Conservation (phyloP, 2,888 invertebrate species). For the Caenorhabditis sp. region DNA sequence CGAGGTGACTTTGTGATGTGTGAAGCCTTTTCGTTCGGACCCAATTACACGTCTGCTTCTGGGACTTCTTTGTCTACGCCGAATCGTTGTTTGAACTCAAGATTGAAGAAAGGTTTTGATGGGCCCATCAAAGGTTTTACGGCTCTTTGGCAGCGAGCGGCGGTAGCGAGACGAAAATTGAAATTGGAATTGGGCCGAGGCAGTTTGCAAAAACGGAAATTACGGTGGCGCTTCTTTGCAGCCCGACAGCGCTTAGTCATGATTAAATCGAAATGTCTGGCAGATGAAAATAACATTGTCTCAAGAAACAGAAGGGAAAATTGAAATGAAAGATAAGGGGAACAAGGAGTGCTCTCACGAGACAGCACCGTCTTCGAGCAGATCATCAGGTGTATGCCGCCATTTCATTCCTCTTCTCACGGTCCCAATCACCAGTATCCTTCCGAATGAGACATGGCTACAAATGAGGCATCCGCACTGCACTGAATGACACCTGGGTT, state of each 20-base stretch:
- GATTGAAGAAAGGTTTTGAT: conserved; percentile 13
- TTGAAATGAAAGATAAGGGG: neutral
- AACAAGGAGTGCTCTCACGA: conserved; percentile 1
- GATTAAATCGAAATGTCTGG: conserved; percentile 6
- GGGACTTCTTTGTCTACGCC: conserved; percentile 1
- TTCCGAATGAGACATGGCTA: too few species aligned
- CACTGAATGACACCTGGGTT: too few species aligned
- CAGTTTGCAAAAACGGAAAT: conserved; percentile 31
- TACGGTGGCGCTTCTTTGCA: conserved; percentile 22
- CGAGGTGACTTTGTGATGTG: too few species aligned
- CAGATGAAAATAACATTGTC: neutral
- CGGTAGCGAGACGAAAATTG: conserved; percentile 20
- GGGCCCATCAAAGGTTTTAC: conserved; percentile 42
- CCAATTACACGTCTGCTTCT: conserved; percentile 5
- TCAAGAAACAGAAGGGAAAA: neutral
- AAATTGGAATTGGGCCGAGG: conserved; percentile 32
- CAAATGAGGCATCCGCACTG: too few species aligned
- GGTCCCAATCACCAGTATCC: too few species aligned
- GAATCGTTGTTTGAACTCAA: conserved; percentile 38
- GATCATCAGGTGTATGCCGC: neutral
- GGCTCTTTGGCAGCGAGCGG: neutral
- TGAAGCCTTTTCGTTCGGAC: neutral
- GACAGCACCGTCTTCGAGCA: neutral
- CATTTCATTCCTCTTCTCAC: neutral
- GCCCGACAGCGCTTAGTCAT: conserved; percentile 25